These are phyloP conservation scores for Crossaster papposus DNA, from an alignment of 53 echinoderm and acorn worm species.

Conservation along the genomic window DNA sequence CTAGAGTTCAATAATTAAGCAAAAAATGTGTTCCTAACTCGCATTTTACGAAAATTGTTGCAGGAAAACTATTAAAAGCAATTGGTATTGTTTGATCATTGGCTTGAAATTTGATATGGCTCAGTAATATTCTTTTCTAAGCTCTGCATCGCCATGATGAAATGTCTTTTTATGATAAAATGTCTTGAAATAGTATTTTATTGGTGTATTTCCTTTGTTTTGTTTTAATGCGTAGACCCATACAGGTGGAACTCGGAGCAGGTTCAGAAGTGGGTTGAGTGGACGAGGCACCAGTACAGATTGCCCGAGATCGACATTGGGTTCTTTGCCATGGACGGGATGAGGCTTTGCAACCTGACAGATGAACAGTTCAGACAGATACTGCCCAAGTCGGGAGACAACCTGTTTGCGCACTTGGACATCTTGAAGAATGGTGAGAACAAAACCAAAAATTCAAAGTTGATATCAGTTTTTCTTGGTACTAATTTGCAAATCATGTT, in stretches of 20 bases:
- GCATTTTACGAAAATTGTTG: too few species aligned
- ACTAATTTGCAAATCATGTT: neutral
- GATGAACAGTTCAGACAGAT: conserved; percentile 70
- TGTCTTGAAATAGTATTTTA: neutral
- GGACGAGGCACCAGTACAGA: conserved; percentile 64
- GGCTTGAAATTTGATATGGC: too few species aligned
- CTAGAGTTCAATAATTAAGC: too few species aligned
- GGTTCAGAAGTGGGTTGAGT: conserved; percentile 61
- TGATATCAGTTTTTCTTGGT: neutral
- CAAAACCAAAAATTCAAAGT: neutral
- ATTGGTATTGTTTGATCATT: too few species aligned
- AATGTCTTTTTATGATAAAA: too few species aligned
- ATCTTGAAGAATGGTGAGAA: conserved; percentile 67
- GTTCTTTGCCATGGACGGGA: conserved; percentile 75
- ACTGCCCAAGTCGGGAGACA: conserved; percentile 80
- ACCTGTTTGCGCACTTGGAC: conserved; percentile 63
- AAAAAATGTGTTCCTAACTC: too few species aligned
- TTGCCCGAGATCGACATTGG: conserved; percentile 68
- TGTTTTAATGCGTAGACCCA: conserved; percentile 44
- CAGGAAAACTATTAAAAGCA: too few species aligned
- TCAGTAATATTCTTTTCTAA: too few species aligned
- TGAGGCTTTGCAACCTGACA: conserved; percentile 70
- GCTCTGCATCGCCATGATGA: too few species aligned
- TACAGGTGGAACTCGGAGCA: conserved; percentile 68
- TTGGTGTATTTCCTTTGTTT: neutral